Conservation (phyloP, 2,113 vertebrate genomes). For the Trichomycterus rosablanca region DNA sequence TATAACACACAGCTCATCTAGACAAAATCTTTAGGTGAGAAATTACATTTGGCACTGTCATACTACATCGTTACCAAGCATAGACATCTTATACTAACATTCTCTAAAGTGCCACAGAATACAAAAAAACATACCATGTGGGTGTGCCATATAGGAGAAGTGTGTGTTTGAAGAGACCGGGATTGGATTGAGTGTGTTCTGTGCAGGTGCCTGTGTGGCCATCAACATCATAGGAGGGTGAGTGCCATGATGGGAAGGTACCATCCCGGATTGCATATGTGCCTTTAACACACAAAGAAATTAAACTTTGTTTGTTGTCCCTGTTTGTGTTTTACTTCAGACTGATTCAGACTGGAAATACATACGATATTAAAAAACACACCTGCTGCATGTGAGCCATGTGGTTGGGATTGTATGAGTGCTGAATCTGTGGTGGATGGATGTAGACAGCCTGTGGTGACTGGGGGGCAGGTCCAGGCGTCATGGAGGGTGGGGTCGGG, state of each 20-base stretch:
- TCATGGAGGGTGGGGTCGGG: slow-evolving; percentile 92
- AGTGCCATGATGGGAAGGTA: slow-evolving; percentile 83
- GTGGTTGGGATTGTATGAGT: slow-evolving; percentile 90
- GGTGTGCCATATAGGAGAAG: slow-evolving; percentile 73
- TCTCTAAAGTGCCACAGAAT: too few relatives aligned
- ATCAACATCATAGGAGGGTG: slow-evolving; percentile 96
- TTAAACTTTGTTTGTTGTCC: too few relatives aligned
- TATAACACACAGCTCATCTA: too few relatives aligned
- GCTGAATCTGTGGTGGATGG: slow-evolving; percentile 94
- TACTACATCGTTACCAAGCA: too few relatives aligned
- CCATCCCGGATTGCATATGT: slow-evolving; percentile 98
- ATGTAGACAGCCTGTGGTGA: slow-evolving; percentile 96
- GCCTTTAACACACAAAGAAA: slow-evolving; percentile 69
- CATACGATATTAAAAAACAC: too few relatives aligned
- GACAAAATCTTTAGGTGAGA: too few relatives aligned
- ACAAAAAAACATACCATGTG: slow-evolving; percentile 62
- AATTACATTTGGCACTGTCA: too few relatives aligned
- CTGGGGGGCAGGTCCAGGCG: slow-evolving; percentile 92
- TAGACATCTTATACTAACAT: too few relatives aligned
- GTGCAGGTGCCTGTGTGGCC: slow-evolving; percentile 91
- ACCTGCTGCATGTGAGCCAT: slow-evolving; percentile 98
- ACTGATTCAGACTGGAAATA: too few relatives aligned
- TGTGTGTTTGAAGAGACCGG: slow-evolving; percentile 75
- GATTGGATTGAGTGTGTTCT: slow-evolving; percentile 94
- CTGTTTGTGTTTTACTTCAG: too few relatives aligned